Percentiles rank a stretch among this genome's conserved stretches.
phyloP scores from a whole-genome alignment of 2,888 invertebrate genomes.

The Andrena camellia region DNA sequence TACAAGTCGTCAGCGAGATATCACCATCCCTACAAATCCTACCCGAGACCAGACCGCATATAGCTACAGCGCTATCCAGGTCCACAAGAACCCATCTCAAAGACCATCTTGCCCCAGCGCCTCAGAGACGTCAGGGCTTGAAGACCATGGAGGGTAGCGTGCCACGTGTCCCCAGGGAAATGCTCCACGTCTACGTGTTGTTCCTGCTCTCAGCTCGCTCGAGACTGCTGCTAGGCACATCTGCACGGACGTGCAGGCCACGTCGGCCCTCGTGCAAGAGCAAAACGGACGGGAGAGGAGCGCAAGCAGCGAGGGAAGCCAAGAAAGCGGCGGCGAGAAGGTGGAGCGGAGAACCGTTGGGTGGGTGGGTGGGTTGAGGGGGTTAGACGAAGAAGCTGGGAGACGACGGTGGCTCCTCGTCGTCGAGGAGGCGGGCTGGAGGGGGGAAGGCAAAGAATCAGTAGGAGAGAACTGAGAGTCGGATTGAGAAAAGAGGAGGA shows the following conservation, averaged over 20 bases:
- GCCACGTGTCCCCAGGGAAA: slow-evolving; percentile 35
- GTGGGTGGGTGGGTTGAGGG: slow-evolving; percentile 66
- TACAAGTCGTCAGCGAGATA: neutral
- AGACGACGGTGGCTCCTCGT: slow-evolving; percentile 55
- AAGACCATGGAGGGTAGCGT: neutral
- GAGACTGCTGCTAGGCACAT: slow-evolving; percentile 68
- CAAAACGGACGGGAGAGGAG: slow-evolving; percentile 67
- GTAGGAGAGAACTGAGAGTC: slow-evolving; percentile 64
- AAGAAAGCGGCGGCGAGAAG: slow-evolving; percentile 71
- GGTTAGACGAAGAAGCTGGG: slow-evolving; percentile 58
- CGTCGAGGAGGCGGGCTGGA: slow-evolving; percentile 37
- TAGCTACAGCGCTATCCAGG: neutral
- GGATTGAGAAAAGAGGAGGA: slow-evolving; percentile 60
- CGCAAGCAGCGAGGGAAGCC: slow-evolving; percentile 68
- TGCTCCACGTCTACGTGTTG: slow-evolving; percentile 48
- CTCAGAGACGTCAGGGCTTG: neutral
- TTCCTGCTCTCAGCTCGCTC: slow-evolving; percentile 59
- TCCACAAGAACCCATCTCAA: neutral
- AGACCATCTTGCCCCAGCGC: neutral
- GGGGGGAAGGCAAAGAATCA: slow-evolving; percentile 69
- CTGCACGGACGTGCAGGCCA: slow-evolving; percentile 72
- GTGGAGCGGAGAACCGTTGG: slow-evolving; percentile 54
- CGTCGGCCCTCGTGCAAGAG: slow-evolving; percentile 72
- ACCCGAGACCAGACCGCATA: neutral
- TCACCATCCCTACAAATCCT: neutral